Evolutionary conservation across 2,888 invertebrate genomes (phyloP).

Genomic region (Limnephilus lunatus): DNA sequence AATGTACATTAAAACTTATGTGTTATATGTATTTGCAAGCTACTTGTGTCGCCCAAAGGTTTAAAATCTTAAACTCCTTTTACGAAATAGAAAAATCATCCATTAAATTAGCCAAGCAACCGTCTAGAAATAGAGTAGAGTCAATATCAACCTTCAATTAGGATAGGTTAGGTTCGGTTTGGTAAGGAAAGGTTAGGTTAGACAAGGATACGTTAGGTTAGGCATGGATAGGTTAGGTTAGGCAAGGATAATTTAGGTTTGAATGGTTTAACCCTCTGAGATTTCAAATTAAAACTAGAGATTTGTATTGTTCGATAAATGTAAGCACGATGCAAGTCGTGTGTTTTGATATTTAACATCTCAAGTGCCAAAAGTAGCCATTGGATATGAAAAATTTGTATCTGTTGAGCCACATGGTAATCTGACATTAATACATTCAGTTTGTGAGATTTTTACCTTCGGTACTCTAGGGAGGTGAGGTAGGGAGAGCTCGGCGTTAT

Average conservation of each 20-base stretch:
- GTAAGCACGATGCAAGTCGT: no score
- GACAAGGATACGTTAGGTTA: background rate
- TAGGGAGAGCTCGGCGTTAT: no score
- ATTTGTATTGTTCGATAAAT: no score
- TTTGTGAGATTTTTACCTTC: no score
- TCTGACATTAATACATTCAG: no score
- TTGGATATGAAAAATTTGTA: no score
- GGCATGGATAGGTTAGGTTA: background rate
- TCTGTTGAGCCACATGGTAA: no score
- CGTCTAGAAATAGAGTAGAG: conserved; percentile 9
- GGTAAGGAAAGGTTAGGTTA: background rate
- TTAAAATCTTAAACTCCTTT: background rate
- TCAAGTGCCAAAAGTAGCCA: no score
- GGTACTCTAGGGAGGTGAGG: no score
- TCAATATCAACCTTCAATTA: conserved; percentile 1
- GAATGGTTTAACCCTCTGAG: background rate
- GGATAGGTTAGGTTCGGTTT: background rate
- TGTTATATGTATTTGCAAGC: background rate
- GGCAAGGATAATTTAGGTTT: background rate
- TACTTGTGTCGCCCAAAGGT: background rate
- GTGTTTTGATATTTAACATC: no score
- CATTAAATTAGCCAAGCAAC: conserved; percentile 10
- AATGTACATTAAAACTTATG: background rate
- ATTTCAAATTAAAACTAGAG: background rate
- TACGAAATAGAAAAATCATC: background rate